Evolutionary conservation across 23 tunicate species (phyloP), one percentile per base, ranked within the genome.

Genomic region (Clavelina lepadiformis): DNA sequence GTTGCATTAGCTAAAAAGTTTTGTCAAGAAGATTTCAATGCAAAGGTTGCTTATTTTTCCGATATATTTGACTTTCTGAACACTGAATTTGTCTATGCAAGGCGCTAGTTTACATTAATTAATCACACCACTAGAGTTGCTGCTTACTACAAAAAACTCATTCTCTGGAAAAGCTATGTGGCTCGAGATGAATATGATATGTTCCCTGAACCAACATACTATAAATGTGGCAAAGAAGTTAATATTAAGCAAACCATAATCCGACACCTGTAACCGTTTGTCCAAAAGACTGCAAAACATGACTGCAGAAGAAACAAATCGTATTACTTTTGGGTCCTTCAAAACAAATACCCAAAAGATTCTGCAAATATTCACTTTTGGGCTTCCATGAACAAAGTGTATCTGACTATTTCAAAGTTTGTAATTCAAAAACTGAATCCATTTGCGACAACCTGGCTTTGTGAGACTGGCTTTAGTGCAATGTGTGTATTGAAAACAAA

Each of bases 321-420:
- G 26, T 46, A 24, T 66, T 66, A 46, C 72, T 46, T 66, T 66
- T 20, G 72, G 20, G 56, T 66, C 57, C 72, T 66, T 66, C 72
- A 66, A 66, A 66, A 66, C 46, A 66, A 66, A 46, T 44, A 66
- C 57, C 72, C 57, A 44, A 66, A 66, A 56, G 65, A 56, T 47
- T 74, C 80, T 46, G 80, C 80, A 74, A 61, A 61, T 74, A 74
- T 61, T 56, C 60, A 74, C 80, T 74, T 74, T 74, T 61, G 69
- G 69, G 61, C 47, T 46, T 74, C 60, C 33, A 61, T 71, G 69
- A 46, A 74, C 80, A 60, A 58, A 35, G 31, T 31, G 61, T 36
- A 46, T 49, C 61, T 38, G 28, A 60, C 69, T 46, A 47, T 74
- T 49, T 60, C 61, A 61, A 74, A 29, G 51, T 63, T 75, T 44